A percentile compares a stretch with the other conserved stretches of the same genome.
Conservation (phyloP, 2,888 invertebrate genomes). For the Homarus gammarus region DNA sequence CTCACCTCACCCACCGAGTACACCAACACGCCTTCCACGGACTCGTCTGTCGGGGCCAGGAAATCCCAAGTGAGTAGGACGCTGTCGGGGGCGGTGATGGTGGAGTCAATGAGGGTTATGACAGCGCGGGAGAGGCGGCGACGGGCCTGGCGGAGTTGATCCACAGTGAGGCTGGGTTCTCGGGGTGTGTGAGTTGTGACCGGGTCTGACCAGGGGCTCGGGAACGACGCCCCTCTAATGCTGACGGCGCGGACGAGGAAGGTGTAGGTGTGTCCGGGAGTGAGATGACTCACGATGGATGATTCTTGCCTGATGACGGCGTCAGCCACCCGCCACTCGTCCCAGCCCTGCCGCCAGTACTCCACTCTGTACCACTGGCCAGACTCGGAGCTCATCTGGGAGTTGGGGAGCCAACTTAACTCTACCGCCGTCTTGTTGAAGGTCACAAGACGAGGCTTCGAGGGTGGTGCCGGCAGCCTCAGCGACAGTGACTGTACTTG, state of each 20-base stretch:
- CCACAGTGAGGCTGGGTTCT: constrained; percentile 40
- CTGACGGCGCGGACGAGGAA: constrained; percentile 83
- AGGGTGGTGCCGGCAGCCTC: constrained; percentile 89
- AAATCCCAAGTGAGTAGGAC: constrained; percentile 91
- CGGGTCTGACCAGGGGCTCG: constrained; percentile 75
- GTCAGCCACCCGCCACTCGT: constrained; percentile 74
- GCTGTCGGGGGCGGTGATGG: constrained; percentile 87
- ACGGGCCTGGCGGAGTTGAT: constrained; percentile 54
- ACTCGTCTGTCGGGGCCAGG: constrained; percentile 81
- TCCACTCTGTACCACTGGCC: constrained; percentile 91
- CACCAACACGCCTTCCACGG: constrained; percentile 87
- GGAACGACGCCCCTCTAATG: constrained; percentile 70
- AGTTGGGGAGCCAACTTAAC: constrained; percentile 90
- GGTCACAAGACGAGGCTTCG: constrained; percentile 87
- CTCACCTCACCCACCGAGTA: constrained; percentile 80
- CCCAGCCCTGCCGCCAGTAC: constrained; percentile 74
- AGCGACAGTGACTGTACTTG: constrained; percentile 83
- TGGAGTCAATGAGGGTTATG: constrained; percentile 84
- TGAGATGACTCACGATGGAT: constrained; percentile 87
- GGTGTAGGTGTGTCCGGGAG: constrained; percentile 89
- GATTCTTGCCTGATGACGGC: constrained; percentile 63
- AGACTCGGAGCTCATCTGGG: constrained; percentile 82
- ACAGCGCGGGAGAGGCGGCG: constrained; percentile 64
- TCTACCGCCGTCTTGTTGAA: constrained; percentile 86
- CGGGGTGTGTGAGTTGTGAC: constrained; percentile 53